Conservation (phyloP, 2,113 vertebrate species). For the Leuciscus idus region DNA sequence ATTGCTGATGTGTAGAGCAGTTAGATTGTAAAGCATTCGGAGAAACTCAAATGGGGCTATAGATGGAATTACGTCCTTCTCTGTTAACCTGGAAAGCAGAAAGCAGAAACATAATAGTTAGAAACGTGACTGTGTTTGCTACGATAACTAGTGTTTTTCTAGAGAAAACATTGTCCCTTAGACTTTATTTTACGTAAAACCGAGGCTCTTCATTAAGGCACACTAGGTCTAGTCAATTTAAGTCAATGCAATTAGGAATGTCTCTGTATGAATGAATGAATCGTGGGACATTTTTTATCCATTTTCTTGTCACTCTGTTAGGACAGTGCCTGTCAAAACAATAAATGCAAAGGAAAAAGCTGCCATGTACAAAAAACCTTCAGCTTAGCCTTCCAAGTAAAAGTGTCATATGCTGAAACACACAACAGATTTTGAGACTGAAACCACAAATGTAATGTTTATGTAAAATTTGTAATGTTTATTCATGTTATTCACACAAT, state of each 20-base stretch:
- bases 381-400: not conserved
- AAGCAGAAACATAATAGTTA: slow-evolving; percentile 25
- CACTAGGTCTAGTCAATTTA: not conserved
- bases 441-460: slow-evolving; percentile 46
- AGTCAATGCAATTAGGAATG: not conserved
- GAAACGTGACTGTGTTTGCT: not conserved
- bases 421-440: slow-evolving; percentile 32
- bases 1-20: slow-evolving; percentile 73
- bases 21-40: slow-evolving; percentile 85
- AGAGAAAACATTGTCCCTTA: not conserved
- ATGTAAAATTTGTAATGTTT: slow-evolving; percentile 51
- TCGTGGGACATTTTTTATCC: not conserved
- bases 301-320: not conserved
- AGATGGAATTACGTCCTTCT: slow-evolving; percentile 71
- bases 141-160: not conserved
- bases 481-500: slow-evolving; percentile 49
- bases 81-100: slow-evolving; percentile 78
- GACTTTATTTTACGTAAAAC: not conserved
- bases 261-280: not conserved
- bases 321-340: slow-evolving; percentile 4
- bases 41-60: slow-evolving; percentile 82
- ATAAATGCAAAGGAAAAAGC: not conserved
- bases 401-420: not conserved
- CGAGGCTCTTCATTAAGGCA: not conserved
- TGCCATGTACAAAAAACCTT: not conserved